Evolutionary conservation across 2,797 vertebrate genomes (phyloP).

Genomic region (Babyrousa celebensis): DNA sequence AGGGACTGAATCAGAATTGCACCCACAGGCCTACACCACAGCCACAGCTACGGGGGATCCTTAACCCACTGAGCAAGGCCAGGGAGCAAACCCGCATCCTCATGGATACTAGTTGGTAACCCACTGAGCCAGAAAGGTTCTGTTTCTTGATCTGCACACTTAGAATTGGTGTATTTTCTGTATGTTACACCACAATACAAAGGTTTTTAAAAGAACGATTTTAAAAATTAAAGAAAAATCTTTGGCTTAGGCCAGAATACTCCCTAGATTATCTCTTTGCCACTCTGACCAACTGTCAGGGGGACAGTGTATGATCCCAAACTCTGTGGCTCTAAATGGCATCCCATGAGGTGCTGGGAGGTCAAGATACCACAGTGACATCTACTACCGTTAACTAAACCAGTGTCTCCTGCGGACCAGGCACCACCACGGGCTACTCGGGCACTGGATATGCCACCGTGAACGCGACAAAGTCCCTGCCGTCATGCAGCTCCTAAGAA

Average conservation of each 20-base stretch:
- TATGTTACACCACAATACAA: not conserved
- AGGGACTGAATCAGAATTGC: too few species aligned
- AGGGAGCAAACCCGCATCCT: too few species aligned
- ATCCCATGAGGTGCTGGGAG: not conserved
- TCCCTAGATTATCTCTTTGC: not conserved
- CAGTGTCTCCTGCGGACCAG: not conserved
- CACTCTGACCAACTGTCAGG: not conserved
- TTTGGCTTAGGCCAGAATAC: not conserved
- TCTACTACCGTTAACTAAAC: not conserved
- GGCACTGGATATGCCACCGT: not conserved
- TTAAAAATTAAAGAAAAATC: slow-evolving; percentile 37
- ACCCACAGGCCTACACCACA: too few species aligned
- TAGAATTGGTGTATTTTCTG: not conserved
- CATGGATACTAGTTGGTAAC: too few species aligned
- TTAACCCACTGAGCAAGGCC: too few species aligned
- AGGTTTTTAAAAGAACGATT: slow-evolving; percentile 1
- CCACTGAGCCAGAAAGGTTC: not conserved
- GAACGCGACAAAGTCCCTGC: not conserved
- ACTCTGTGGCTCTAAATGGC: not conserved
- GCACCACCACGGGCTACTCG: not conserved
- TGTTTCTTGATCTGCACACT: slow-evolving; percentile 39
- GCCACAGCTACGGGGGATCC: too few species aligned
- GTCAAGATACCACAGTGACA: not conserved
- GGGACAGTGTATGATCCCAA: not conserved
- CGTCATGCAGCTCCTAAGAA: not conserved